Percentiles rank a stretch among this genome's conserved stretches.
These are phyloP conservation scores for Eupeodes latifasciatus DNA, from an alignment of 2,888 invertebrate species.

Conservation along the genomic window DNA sequence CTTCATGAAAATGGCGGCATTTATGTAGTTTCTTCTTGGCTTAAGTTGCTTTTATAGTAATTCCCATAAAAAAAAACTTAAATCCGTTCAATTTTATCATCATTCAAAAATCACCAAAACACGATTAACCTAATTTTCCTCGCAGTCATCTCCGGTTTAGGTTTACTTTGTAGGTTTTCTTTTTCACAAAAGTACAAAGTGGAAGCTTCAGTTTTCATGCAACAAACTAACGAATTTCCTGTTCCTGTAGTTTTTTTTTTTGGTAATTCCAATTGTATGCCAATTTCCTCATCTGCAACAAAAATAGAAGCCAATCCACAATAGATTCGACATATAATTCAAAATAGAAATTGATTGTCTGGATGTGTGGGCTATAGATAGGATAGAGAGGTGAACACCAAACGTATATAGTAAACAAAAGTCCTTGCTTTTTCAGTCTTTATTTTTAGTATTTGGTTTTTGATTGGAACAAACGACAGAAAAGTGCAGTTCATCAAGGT, in stretches of 20 bases:
- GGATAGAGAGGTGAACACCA: background rate
- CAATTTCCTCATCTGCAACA: constrained; percentile 18
- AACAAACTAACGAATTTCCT: constrained; percentile 57
- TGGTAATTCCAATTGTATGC: background rate
- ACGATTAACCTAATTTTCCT: constrained; percentile 70
- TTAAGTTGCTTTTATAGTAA: constrained; percentile 11
- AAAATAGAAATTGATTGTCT: constrained; percentile 55
- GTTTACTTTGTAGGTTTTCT: background rate
- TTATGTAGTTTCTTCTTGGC: background rate
- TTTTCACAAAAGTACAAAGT: background rate
- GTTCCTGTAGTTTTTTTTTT: constrained; percentile 28
- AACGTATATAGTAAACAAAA: background rate
- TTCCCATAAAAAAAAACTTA: constrained; percentile 41
- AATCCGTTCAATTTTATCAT: constrained; percentile 67
- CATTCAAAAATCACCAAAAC: constrained; percentile 69
- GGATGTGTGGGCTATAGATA: constrained; percentile 51
- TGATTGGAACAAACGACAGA: constrained; percentile 27
- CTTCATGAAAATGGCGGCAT: constrained; percentile 34
- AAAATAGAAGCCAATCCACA: constrained; percentile 49
- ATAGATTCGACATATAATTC: constrained; percentile 38
- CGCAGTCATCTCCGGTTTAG: constrained; percentile 1
- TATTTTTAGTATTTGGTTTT: constrained; percentile 16
- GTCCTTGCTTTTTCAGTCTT: constrained; percentile 18
- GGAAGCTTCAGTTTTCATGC: constrained; percentile 58
- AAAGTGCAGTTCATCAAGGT: constrained; percentile 69